A percentile compares a stretch with the other conserved stretches of the same genome.
Conservation (phyloP, 2,113 vertebrate genomes). For the Brevimyrus niger region DNA sequence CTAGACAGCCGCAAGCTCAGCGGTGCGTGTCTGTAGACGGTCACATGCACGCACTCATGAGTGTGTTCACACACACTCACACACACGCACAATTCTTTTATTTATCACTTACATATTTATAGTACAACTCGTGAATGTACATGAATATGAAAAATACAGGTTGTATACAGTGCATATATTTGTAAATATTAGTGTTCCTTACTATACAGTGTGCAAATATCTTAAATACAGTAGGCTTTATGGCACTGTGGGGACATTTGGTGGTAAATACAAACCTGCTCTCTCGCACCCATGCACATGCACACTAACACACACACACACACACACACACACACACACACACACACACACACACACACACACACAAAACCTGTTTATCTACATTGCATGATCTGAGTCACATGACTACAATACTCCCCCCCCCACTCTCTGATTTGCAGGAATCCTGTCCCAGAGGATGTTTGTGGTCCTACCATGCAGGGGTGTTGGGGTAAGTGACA, state of each 20-base stretch:
- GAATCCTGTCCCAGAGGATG: conserved; percentile 67
- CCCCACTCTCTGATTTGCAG: conserved; percentile 38
- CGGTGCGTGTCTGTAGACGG: conserved; percentile 40
- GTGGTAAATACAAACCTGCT: no score
- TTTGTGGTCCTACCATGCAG: conserved; percentile 74
- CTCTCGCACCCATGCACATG: no score
- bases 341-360: not conserved
- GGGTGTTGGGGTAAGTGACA: conserved; percentile 68
- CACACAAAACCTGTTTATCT: not conserved
- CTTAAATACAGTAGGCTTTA: no score
- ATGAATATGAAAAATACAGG: no score
- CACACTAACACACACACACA: not conserved
- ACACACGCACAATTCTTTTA: not conserved
- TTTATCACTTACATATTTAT: not conserved
- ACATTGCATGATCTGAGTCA: not conserved
- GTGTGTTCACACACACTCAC: not conserved
- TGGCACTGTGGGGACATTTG: no score
- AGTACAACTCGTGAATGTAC: no score
- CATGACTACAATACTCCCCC: not conserved
- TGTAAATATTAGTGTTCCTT: no score
- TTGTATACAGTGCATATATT: no score
- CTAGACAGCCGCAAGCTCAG: conserved; percentile 86
- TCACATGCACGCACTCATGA: not conserved
- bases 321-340: not conserved
- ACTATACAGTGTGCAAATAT: no score